Percentiles rank a stretch among this genome's conserved stretches.
Conservation (phyloP, 2,888 invertebrate genomes). For the Caenorhabditis imperialis region DNA sequence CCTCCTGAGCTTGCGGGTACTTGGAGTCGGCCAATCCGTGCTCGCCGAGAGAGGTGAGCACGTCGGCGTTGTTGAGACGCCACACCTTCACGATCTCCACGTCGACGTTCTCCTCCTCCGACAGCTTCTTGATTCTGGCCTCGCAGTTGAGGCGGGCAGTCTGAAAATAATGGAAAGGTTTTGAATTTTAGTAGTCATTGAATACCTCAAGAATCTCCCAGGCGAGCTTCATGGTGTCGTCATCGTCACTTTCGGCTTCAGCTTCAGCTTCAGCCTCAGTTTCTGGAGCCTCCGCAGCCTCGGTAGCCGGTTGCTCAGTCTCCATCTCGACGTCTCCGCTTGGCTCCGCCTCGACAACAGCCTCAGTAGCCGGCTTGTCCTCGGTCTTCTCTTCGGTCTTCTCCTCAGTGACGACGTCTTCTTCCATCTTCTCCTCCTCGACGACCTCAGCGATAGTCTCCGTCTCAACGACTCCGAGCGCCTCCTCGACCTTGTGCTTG, state of each 20-base stretch:
- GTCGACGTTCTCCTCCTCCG: background rate
- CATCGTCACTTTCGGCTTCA: too few species aligned
- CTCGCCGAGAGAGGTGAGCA: conserved; percentile 89
- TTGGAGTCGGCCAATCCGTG: conserved; percentile 90
- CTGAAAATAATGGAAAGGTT: too few species aligned
- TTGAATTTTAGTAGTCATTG: too few species aligned
- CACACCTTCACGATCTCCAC: conserved; percentile 63
- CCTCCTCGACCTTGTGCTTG: conserved; percentile 36
- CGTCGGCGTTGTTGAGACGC: conserved; percentile 84
- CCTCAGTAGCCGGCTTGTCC: background rate
- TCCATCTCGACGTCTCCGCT: conserved; percentile 31
- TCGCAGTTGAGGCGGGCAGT: conserved; percentile 46
- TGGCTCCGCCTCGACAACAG: too few species aligned
- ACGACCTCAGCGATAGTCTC: conserved; percentile 4
- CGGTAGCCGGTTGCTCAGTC: background rate
- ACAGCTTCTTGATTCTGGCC: conserved; percentile 13
- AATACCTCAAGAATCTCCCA: conserved; percentile 63
- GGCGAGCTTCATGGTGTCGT: conserved; percentile 44
- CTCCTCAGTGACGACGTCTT: background rate
- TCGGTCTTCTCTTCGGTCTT: background rate
- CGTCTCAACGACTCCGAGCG: conserved; percentile 1
- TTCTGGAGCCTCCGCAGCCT: too few species aligned
- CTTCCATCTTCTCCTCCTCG: conserved; percentile 2
- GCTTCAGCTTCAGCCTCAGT: background rate
- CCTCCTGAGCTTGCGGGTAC: conserved; percentile 86